Evolutionary conservation across 30 jellyfish, hydroid and myxozoan genomes (phyloP), one percentile per base, ranked within the genome.

Genomic region (Pelagia noctiluca): DNA sequence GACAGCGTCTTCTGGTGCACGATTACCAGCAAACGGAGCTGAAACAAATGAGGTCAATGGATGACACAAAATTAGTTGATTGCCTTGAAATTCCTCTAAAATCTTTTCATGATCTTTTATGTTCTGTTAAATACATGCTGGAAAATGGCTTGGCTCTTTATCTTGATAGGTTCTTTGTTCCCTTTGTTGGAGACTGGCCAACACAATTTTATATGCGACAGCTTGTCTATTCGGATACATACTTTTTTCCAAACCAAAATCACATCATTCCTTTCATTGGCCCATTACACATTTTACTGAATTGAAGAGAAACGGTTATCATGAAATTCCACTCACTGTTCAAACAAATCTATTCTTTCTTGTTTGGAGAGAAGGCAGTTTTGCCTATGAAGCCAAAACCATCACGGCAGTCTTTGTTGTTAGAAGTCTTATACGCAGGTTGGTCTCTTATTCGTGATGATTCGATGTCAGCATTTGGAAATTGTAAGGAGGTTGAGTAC

Each of bases 21-120:
- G 69, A 71, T 24, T 68, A 68, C 33, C 81, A 68, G 22, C n/a
- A n/a, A n/a, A n/a, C n/a, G n/a, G n/a, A n/a, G n/a, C n/a, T n/a
- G n/a, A n/a, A n/a, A n/a, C n/a, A 71, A 71, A 21, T 71, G 83
- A 71, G 83, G 68, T 71, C 83, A 71, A 71, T 71, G 83, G 83
- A 35, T 23, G 47, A 37, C 83, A 71, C 83, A 33, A 71, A 71
- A 71, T 42, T 71, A 38, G 83, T 71, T 5, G 83, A 35, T 48
- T 32, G 83, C 83, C 30, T 34, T 25, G 83, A 71, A 37, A 71
- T 71, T 31, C 63, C 63, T 0, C 37, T 36, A 35, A 71, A 42
- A 68, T 71, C 68, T 13, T 71, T 71, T 71, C 36, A 36, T 35
- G 68, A 36, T 37, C 68, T 71, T 71, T 42, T 42, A 42, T 8